These are phyloP conservation scores for Clarias magur DNA, from an alignment of 2,113 vertebrate genomes.

Conservation along the genomic window DNA sequence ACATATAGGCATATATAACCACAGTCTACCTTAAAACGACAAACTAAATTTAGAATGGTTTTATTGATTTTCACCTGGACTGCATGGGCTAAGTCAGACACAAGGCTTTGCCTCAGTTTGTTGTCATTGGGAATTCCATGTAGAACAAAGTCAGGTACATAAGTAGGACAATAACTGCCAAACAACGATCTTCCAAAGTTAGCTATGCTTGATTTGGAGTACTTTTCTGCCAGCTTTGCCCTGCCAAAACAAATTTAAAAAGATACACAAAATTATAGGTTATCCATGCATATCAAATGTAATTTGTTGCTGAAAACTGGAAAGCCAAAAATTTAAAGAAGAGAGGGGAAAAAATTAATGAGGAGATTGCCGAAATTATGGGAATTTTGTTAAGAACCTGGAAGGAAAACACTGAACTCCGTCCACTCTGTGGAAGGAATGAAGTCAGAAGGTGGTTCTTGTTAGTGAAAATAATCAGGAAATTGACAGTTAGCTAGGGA, in stretches of 20 bases:
- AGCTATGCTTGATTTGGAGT: slow-evolving; percentile 89
- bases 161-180: slow-evolving; percentile 93
- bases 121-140: slow-evolving; percentile 93
- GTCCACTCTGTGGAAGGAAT: no score
- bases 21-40: background rate
- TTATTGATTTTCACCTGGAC: slow-evolving; percentile 84
- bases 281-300: background rate
- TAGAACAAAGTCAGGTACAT: slow-evolving; percentile 97
- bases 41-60: background rate
- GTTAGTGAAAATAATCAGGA: no score
- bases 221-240: slow-evolving; percentile 90
- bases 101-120: slow-evolving; percentile 87
- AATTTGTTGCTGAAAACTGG: background rate
- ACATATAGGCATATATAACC: background rate
- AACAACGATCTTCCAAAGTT: slow-evolving; percentile 96
- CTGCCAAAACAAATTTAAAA: slow-evolving; percentile 67
- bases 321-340: background rate
- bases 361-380: no score
- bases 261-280: background rate
- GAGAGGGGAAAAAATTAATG: no score
- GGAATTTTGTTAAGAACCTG: no score
- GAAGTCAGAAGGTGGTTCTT: no score
- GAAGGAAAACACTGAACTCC: no score
- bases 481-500: no score
- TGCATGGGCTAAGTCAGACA: slow-evolving; percentile 88